These are phyloP conservation scores for Trichomycterus rosablanca DNA, from an alignment of 2,113 vertebrate species.

Conservation along the genomic window DNA sequence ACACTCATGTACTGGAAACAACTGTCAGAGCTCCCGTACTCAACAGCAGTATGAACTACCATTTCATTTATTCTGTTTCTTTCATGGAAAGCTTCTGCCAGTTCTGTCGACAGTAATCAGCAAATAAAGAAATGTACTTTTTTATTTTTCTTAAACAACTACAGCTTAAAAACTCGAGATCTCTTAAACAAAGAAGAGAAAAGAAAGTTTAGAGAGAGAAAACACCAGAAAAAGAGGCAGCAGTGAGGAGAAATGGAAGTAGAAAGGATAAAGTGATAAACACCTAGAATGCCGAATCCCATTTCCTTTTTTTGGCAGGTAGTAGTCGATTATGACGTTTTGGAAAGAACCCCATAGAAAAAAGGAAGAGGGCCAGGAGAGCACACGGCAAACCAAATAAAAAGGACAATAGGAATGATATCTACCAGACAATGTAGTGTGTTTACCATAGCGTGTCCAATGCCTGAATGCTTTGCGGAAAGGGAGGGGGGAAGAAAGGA, in stretches of 20 bases:
- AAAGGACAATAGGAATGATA: constrained; percentile 91
- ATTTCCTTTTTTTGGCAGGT: constrained; percentile 32
- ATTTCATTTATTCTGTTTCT: constrained; percentile 20
- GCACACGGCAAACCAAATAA: constrained; percentile 88
- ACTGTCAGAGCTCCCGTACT: constrained; percentile 51
- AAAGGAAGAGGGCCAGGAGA: constrained; percentile 59
- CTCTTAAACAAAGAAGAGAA: constrained; percentile 42
- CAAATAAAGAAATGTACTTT: constrained; percentile 41
- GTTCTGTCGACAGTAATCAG: constrained; percentile 59
- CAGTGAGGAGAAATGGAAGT: constrained; percentile 19
- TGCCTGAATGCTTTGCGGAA: constrained; percentile 91
- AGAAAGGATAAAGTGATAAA: constrained; percentile 54
- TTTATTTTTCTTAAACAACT: constrained; percentile 40
- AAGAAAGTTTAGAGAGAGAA: constrained; percentile 7
- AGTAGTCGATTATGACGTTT: constrained; percentile 33
- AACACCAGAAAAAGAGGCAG: constrained; percentile 34
- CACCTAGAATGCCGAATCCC: constrained; percentile 46
- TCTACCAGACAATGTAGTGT: constrained; percentile 99
- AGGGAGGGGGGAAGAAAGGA: constrained; percentile 83
- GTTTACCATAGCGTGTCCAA: constrained; percentile 95
- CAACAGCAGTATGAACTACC: too few relatives aligned
- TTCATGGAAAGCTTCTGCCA: constrained; percentile 61
- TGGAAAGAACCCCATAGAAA: constrained; percentile 58
- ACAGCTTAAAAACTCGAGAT: constrained; percentile 59
- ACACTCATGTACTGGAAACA: constrained; percentile 64